A percentile compares a stretch with the other conserved stretches of the same genome.
Evolutionary conservation across 2,113 vertebrate species (phyloP).

Genomic region (Embiotoca jacksoni): DNA sequence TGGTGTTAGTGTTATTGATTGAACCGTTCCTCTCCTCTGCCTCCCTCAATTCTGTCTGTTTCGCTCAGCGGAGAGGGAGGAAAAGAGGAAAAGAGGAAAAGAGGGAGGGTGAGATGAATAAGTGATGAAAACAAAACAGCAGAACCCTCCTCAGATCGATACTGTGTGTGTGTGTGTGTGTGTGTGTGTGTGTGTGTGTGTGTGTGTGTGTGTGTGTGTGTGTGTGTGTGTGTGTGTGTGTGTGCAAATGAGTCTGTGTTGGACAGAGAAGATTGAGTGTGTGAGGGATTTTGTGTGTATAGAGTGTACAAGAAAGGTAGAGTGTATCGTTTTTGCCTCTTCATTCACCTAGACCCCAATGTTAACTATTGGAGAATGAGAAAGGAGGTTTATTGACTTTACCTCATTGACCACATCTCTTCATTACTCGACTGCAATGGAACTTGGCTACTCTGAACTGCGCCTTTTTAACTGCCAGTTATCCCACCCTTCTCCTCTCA

Average conservation of each 20-base stretch:
- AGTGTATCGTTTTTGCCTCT: conserved; percentile 74
- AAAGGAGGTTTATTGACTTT: conserved; percentile 79
- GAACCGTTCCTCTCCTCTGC: conserved; percentile 85
- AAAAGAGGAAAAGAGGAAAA: conserved; percentile 73
- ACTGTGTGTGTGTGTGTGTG: conserved; percentile 64
- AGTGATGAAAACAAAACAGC: conserved; percentile 88
- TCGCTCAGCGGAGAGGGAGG: conserved; percentile 75
- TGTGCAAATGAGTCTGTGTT: conserved; percentile 23
- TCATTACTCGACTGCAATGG: conserved; percentile 76
- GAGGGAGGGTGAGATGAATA: conserved; percentile 82
- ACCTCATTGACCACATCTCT: conserved; percentile 80
- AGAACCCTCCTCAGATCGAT: conserved; percentile 81
- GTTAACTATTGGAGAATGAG: conserved; percentile 81
- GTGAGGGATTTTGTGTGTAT: conserved; percentile 55
- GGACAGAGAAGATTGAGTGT: conserved; percentile 58
- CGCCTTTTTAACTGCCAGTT: conserved; percentile 57
- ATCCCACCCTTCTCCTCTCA: conserved; percentile 32
- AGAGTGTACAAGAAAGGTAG: conserved; percentile 55
- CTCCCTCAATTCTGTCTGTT: conserved; percentile 84
- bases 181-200: conserved; percentile 42
- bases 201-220: conserved; percentile 23
- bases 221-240: conserved; percentile 24
- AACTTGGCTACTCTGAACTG: conserved; percentile 63
- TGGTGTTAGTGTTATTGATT: conserved; percentile 87
- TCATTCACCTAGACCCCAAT: conserved; percentile 70